Percentiles rank a stretch among this genome's conserved stretches.
Conservation (phyloP, 2,797 vertebrate species). For the Anguilla marmorata region DNA sequence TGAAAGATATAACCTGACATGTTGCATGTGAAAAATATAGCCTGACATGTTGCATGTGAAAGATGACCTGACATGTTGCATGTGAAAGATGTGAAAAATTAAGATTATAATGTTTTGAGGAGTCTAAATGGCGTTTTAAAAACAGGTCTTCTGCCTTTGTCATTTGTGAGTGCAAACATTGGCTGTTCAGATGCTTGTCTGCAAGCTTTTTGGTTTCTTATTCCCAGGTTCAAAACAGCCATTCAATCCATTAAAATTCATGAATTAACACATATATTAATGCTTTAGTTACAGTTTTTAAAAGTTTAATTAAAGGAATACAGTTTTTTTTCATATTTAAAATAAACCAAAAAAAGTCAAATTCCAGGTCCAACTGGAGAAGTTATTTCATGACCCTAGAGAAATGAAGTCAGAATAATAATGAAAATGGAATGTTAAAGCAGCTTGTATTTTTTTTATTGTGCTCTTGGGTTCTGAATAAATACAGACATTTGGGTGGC, state of each 20-base stretch:
- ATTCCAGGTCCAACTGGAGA: not conserved
- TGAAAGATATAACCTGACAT: not conserved
- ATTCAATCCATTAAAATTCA: not conserved
- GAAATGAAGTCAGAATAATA: not conserved
- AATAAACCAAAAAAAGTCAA: not conserved
- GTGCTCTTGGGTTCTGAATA: not conserved
- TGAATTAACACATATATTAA: not conserved
- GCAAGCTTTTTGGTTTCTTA: not conserved
- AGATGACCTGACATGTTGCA: too few species aligned
- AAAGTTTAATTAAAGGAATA: not conserved
- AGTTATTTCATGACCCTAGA: not conserved
- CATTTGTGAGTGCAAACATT: slow-evolving; percentile 37
- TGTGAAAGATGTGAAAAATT: too few species aligned
- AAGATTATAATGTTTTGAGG: slow-evolving; percentile 25
- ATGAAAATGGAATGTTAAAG: not conserved
- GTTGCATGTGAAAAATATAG: not conserved
- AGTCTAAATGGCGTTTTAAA: slow-evolving; percentile 28
- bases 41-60: not conserved
- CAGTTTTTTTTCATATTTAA: not conserved
- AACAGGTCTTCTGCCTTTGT: slow-evolving; percentile 36
- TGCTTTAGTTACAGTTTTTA: not conserved
- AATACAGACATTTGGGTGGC: not conserved
- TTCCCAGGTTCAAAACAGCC: not conserved
- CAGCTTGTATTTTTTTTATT: not conserved
- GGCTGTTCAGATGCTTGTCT: not conserved